Evolutionary conservation across 2,888 invertebrate genomes (phyloP), one percentile per base, ranked within the genome.

Genomic region (Lycia hirtaria): DNA sequence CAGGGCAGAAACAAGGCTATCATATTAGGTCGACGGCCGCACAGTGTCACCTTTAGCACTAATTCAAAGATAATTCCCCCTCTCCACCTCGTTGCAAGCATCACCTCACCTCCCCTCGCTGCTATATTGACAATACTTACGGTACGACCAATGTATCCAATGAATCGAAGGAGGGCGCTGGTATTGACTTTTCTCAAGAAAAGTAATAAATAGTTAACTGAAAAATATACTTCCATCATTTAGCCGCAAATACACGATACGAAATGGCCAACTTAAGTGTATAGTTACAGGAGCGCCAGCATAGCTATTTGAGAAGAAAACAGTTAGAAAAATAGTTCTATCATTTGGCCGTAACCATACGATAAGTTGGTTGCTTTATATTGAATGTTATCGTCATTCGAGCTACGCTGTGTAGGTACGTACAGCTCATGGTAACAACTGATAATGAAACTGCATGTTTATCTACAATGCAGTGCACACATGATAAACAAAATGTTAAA

Each of bases 1-100:
- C 33, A 41, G 45, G 68, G 67, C 60, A 72, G 71, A 74, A 77
- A 67, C 77, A 80, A 81, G 77, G 76, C 74, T 74, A 64, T 51
- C 68, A 57, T 62, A 55, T 54, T 62, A 62, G 85, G 81, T 87
- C 87, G 76, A 75, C 71, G 85, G 75, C 85, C 87, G 78, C 71
- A 63, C 86, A 89, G 88, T 82, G 89, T 89, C 89, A 89, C 88
- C 89, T 88, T 84, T 82, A 76, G 73, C 73, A 68, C 69, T 69
- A 80, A 78, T 77, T 80, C 68, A 77, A 71, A 80, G 80, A 83
- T 76, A 78, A 72, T 67, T 67, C 67, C 65, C 68, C 68, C 64
- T 67, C 65, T 68, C 60, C 67, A 55, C 65, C 53, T 47, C 67
- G 47, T 70, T 35, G 51, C 43, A 38, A 30, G 52, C 44, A 50